Evolutionary conservation across 2,888 invertebrate genomes (phyloP).

Genomic region (Lampropteryx suffumata): DNA sequence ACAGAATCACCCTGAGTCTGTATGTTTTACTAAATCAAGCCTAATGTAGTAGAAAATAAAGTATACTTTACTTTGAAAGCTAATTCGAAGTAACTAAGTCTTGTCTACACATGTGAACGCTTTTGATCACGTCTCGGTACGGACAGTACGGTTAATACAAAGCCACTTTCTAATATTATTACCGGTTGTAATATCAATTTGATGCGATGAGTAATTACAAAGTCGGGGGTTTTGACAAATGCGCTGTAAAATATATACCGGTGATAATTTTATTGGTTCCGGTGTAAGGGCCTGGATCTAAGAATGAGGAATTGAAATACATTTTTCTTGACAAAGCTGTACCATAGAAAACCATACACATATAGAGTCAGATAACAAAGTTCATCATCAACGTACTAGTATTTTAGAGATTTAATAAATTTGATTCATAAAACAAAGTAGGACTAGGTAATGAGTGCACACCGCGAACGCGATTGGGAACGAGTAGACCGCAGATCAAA

Average conservation of each 20-base stretch:
- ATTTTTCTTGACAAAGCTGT: too few species aligned
- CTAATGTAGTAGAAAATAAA: neutral
- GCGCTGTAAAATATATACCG: constrained; percentile 73
- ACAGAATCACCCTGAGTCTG: too few species aligned
- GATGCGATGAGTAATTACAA: constrained; percentile 73
- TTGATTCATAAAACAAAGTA: too few species aligned
- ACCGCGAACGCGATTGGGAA: too few species aligned
- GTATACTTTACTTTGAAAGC: neutral
- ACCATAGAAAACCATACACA: too few species aligned
- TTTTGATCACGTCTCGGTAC: constrained; percentile 42
- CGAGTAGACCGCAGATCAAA: too few species aligned
- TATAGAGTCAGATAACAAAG: too few species aligned
- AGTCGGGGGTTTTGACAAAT: constrained; percentile 73
- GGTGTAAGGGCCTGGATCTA: constrained; percentile 42
- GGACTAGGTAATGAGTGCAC: too few species aligned
- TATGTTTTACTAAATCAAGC: neutral
- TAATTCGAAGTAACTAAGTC: neutral
- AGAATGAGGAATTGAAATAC: neutral
- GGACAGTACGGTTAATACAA: constrained; percentile 38
- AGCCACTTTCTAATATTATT: constrained; percentile 37
- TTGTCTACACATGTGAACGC: constrained; percentile 49
- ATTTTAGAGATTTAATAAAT: too few species aligned
- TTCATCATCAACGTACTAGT: too few species aligned
- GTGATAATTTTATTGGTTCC: constrained; percentile 68
- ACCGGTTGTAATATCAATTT: constrained; percentile 73